phyloP scores from a whole-genome alignment of 1,140 invertebrate species.

The Trachymyrmex septentrionalis region DNA sequence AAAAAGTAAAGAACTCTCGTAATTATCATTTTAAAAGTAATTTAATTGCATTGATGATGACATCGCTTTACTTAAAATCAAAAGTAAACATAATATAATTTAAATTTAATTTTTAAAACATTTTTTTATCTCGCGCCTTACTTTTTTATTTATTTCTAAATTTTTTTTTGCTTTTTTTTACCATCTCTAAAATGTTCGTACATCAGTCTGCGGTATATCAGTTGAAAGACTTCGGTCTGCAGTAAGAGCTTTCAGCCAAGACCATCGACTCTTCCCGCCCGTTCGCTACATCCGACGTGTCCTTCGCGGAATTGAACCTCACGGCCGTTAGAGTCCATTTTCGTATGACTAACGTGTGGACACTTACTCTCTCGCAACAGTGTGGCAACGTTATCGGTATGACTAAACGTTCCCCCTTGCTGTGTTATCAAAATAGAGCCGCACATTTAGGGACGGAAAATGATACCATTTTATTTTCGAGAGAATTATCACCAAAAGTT shows the following conservation, averaged over 20 bases:
- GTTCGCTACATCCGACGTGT: not conserved
- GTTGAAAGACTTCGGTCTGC: too few species aligned
- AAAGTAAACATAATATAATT: too few species aligned
- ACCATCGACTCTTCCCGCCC: slow-evolving; percentile 24
- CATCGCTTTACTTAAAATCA: too few species aligned
- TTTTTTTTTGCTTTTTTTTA: too few species aligned
- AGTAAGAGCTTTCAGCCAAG: slow-evolving; percentile 19
- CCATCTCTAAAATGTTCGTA: too few species aligned
- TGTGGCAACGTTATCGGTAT: not conserved
- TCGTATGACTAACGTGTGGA: not conserved
- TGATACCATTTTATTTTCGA: not conserved
- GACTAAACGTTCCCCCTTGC: not conserved
- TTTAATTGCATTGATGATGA: too few species aligned
- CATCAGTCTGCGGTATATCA: too few species aligned
- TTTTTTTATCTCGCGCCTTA: too few species aligned
- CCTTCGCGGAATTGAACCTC: not conserved
- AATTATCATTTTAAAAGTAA: too few species aligned
- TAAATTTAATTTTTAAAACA: too few species aligned
- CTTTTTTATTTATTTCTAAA: too few species aligned
- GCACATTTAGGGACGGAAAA: slow-evolving; percentile 8
- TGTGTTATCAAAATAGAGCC: not conserved
- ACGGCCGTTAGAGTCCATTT: not conserved
- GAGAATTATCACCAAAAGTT: slow-evolving; percentile 1
- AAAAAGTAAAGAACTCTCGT: too few species aligned
- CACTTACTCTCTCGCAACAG: not conserved